Percentiles rank a stretch among this genome's conserved stretches.
These are phyloP conservation scores for Magallana gigas DNA, from an alignment of 1,140 invertebrate genomes.

Conservation along the genomic window DNA sequence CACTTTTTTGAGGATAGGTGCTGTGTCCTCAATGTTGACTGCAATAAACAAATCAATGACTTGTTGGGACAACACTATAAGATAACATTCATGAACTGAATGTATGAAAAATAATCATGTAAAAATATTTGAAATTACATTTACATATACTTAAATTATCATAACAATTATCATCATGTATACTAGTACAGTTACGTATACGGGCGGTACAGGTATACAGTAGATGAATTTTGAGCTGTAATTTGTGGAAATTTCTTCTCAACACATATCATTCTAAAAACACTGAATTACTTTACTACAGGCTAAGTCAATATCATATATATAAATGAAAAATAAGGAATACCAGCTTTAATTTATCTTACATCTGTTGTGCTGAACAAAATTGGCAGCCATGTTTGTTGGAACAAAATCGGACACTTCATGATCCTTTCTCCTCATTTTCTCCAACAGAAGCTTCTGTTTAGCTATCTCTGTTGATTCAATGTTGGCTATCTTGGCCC, in stretches of 20 bases:
- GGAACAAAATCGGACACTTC: slow-evolving; percentile 98
- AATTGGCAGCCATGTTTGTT: slow-evolving; percentile 98
- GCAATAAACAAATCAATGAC: slow-evolving; percentile 69
- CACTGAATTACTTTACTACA: too few species aligned
- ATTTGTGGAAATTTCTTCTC: too few species aligned
- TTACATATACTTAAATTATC: too few species aligned
- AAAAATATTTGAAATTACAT: too few species aligned
- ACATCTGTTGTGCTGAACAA: slow-evolving; percentile 97
- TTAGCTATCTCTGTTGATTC: slow-evolving; percentile 99
- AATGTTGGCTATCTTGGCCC: slow-evolving; percentile 97
- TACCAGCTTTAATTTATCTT: slow-evolving; percentile 46
- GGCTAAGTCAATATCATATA: too few species aligned
- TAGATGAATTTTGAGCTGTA: too few species aligned
- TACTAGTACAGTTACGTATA: too few species aligned
- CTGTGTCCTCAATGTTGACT: slow-evolving; percentile 89
- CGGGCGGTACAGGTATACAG: too few species aligned
- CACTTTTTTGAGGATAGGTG: slow-evolving; percentile 81
- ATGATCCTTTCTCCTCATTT: slow-evolving; percentile 91
- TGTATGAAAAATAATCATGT: too few species aligned
- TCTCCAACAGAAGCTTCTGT: slow-evolving; percentile 92
- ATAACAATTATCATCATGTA: too few species aligned
- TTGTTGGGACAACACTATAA: background rate
- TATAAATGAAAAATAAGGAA: too few species aligned
- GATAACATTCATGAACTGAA: background rate
- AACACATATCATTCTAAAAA: too few species aligned